Evolutionary conservation across 2,888 invertebrate genomes (phyloP).

Genomic region (Polydrusus pterygomalis): DNA sequence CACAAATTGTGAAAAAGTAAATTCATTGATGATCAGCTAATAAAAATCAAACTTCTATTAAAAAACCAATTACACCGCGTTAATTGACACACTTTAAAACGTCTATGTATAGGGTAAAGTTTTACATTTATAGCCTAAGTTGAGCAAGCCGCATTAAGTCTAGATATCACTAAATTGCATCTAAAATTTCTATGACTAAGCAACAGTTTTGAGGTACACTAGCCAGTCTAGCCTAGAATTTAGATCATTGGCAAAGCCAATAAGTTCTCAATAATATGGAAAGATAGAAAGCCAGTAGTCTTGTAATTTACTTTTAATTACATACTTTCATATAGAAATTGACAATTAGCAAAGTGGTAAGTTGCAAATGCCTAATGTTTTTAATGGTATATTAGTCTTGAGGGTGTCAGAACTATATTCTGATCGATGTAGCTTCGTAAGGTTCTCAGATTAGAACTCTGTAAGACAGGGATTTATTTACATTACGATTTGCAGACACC

Average conservation of each 20-base stretch:
- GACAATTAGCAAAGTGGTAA: no score
- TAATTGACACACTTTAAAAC: slow-evolving; percentile 42
- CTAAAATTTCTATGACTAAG: slow-evolving; percentile 43
- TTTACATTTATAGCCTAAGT: slow-evolving; percentile 43
- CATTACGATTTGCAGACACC: no score
- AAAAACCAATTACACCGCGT: slow-evolving; percentile 4
- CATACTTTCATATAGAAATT: no score
- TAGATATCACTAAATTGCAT: slow-evolving; percentile 46
- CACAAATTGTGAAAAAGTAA: background rate
- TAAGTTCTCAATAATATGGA: background rate
- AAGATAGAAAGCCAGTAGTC: no score
- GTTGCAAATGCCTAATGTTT: no score
- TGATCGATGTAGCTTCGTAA: no score
- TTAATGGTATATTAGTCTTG: no score
- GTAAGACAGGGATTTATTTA: no score
- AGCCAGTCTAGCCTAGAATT: slow-evolving; percentile 45
- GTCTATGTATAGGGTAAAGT: slow-evolving; percentile 36
- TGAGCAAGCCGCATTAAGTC: slow-evolving; percentile 47
- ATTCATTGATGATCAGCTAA: background rate
- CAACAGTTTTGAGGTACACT: slow-evolving; percentile 43
- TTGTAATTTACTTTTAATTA: no score
- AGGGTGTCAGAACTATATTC: no score
- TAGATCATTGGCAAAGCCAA: background rate
- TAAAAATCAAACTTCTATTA: background rate
- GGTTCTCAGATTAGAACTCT: no score